Evolutionary conservation across 2,888 invertebrate species (phyloP).

Genomic region (Itoplectis maculator): DNA sequence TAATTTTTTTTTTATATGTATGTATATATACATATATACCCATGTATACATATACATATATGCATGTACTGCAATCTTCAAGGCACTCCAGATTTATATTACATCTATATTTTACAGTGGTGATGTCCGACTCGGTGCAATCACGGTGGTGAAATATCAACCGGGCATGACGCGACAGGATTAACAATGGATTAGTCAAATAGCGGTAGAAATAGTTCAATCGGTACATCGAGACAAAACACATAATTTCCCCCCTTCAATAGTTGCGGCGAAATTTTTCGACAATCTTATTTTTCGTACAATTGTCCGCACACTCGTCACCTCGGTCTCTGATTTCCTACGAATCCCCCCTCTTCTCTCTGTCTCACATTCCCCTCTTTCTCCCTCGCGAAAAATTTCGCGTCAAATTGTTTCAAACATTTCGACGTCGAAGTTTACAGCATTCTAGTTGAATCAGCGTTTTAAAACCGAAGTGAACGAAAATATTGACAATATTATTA

Average conservation of each 20-base stretch:
- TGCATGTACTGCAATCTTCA: constrained; percentile 82
- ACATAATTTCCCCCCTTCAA: constrained; percentile 9
- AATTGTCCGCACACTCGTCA: not conserved
- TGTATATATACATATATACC: constrained; percentile 70
- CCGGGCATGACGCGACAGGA: not conserved
- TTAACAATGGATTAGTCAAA: constrained; percentile 39
- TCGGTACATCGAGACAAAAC: constrained; percentile 13
- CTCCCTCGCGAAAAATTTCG: not conserved
- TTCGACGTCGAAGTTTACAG: too few species aligned
- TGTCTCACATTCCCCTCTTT: not conserved
- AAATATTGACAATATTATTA: too few species aligned
- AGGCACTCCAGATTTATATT: constrained; percentile 83
- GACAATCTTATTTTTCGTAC: not conserved
- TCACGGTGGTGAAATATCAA: constrained; percentile 11
- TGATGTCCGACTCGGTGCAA: constrained; percentile 66
- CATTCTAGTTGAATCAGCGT: too few species aligned
- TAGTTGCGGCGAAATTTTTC: not conserved
- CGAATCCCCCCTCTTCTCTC: not conserved
- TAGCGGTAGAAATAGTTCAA: constrained; percentile 38
- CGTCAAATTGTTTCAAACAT: not conserved
- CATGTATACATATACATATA: constrained; percentile 77
- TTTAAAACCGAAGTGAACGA: too few species aligned
- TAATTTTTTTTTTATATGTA: constrained; percentile 72
- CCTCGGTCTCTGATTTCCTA: not conserved
- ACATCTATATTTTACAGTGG: constrained; percentile 72